Conservation (phyloP, 2,113 vertebrate genomes). For the Cranoglanis bouderius region DNA sequence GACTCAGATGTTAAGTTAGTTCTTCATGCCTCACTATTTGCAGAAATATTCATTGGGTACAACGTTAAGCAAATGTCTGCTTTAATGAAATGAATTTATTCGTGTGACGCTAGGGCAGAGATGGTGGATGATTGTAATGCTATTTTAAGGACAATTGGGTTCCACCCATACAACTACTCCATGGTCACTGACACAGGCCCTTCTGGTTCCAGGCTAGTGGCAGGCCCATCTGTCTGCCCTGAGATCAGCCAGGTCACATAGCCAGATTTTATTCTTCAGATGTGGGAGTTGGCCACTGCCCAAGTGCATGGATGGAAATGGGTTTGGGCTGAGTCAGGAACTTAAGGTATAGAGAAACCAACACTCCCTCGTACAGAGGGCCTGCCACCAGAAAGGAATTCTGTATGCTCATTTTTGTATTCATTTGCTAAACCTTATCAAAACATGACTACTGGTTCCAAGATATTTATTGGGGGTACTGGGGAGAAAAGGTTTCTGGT, state of each 20-base stretch:
- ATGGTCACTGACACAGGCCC: not conserved
- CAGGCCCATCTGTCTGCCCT: constrained; percentile 19
- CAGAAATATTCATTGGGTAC: not conserved
- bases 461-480: not conserved
- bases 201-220: constrained; percentile 15
- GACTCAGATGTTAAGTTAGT: constrained; percentile 6
- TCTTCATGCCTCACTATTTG: not conserved
- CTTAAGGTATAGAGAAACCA: not conserved
- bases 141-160: constrained; percentile 16
- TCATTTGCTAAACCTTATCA: not conserved
- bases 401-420: not conserved
- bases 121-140: constrained; percentile 1
- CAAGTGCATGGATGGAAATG: not conserved
- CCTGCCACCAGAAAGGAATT: not conserved
- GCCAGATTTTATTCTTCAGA: constrained; percentile 6
- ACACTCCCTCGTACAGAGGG: not conserved
- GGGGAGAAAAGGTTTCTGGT: not conserved
- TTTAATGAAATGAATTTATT: constrained; percentile 15
- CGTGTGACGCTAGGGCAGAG: not conserved
- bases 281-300: not conserved
- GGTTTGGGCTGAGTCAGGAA: constrained; percentile 14
- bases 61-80: not conserved
- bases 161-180: constrained; percentile 14
- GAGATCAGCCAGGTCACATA: constrained; percentile 16
- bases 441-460: not conserved